Evolutionary conservation across 2,113 vertebrate species (phyloP), one percentile per base, ranked within the genome.

Genomic region (Sminthopsis crassicaudata): DNA sequence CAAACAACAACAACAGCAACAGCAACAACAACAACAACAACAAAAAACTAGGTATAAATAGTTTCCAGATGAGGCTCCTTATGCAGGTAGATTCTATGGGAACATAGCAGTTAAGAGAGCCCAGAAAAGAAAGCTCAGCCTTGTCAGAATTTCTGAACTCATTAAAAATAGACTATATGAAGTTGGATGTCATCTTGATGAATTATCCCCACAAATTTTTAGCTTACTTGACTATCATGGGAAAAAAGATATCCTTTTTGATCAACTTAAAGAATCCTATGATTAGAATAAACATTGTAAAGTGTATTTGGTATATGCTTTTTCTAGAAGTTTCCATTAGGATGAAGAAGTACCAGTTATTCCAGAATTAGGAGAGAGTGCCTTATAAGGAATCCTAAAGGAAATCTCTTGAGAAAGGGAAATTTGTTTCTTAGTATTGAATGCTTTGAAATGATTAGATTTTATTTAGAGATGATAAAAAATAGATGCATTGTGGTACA

Each of bases 81-180:
- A 50, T 22, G 46, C 27, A 96, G n/a, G 67, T 52, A 93, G 89
- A 93, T 84, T 88, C 93, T 84, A 42, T 22, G 6, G 55, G 92
- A 95, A 92, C 25, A 76, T 2, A 92, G n/a, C 11, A 42, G 52
- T 27, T 54, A n/a, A 90, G 88, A 94, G n/a, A 67, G 26, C 90
- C 84, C 53, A 11, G 12, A 88, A 91, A 92, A 96, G 36, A 30
- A 12, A 46, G 36, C 67, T 92, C 42, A 76, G 60, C 60, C 30
- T 76, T 52, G 96, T 94, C 55, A 93, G 90, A 93, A 51, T 46
- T 92, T 24, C 93, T 60, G n/a, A 8, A 89, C 0, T 96, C 26
- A 27, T 48, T 3, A 46, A 92, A 88, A 48, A 94, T 92, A 95
- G 94, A 53, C 22, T 93, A 76, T 42, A 42, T n/a, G 36, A 42